Conservation (phyloP, 2,888 invertebrate species). For the Eupithecia centaureata region DNA sequence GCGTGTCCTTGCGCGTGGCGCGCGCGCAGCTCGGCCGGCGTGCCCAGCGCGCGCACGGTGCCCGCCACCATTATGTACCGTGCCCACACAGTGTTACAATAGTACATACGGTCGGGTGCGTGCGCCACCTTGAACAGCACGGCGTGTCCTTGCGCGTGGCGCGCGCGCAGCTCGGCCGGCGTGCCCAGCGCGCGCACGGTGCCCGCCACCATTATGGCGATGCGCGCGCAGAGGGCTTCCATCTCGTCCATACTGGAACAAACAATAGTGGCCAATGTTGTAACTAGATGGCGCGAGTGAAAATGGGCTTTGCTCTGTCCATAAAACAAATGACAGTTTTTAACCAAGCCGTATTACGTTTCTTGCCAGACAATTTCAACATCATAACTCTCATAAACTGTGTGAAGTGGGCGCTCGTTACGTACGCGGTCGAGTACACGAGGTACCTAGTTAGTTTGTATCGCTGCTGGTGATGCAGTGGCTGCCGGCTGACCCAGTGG, state of each 20-base stretch:
- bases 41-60: constrained; percentile 88
- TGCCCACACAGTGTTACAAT: too few relatives aligned
- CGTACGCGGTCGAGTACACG: too few relatives aligned
- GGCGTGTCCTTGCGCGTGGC: constrained; percentile 86
- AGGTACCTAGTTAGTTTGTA: too few relatives aligned
- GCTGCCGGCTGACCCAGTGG: too few relatives aligned
- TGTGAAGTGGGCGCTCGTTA: too few relatives aligned
- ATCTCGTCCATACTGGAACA: constrained; percentile 93
- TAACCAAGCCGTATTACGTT: background rate
- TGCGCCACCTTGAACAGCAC: constrained; percentile 58
- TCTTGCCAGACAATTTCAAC: background rate
- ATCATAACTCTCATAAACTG: too few relatives aligned
- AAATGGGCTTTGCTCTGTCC: constrained; percentile 91
- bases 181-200: constrained; percentile 89
- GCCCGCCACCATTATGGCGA: constrained; percentile 91
- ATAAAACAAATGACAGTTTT: constrained; percentile 66
- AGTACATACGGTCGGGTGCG: background rate
- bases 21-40: too few relatives aligned
- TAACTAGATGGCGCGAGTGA: background rate
- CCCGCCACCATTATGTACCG: constrained; percentile 90
- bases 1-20: too few relatives aligned
- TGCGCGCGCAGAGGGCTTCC: constrained; percentile 90
- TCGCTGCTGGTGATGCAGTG: too few relatives aligned
- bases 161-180: constrained; percentile 88
- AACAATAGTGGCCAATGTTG: background rate